Base-by-base conservation (phyloP, 2,797 vertebrate species). In the Meriones psammophilus region DNA sequence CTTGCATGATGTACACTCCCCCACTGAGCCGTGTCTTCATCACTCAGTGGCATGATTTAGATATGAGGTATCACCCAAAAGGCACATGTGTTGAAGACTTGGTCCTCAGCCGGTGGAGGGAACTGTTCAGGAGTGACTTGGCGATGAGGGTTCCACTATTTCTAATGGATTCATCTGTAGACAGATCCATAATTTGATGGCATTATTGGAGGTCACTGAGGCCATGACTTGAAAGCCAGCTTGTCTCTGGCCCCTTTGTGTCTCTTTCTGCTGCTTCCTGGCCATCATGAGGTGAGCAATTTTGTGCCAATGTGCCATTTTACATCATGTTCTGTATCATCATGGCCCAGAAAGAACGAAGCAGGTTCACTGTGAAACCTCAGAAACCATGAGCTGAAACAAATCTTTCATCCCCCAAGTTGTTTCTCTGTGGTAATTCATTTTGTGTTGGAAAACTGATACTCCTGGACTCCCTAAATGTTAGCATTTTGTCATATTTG, bases 401-500 rank as follows among this genome's bases (percentile, higher is more conserved):
- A 8, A 69, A 68, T 54, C 28, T 13, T 68, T 68, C 83, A 46
- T 64, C 26, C 8, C 28, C 30, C 39, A 85, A 22, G 10, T 33
- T 50, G 39, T 68, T 68, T 68, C 83, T 85, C 18, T n/a, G 14
- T 18, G 60, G 22, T 24, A 22, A 68, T 33, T 68, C 30, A 3
- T 30, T 18, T 18, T 84, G 36, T 64, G 17, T 8, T n/a, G 10
- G 4, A 13, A 85, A 85, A 85, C 62, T 33, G 2, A 24, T 18
- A 50, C 26, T 87, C 56, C 42, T 24, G 84, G 64, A 68, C 64
- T 79, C 3, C 81, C 62, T 73, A 73, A 89, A 66, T 54, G 30
- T 81, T 92, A 87, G 56, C 24, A 87, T 77, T 91, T 92, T 73
- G 62, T 94, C 30, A 76, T 30, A 7, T 77, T 50, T 77, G 76